Evolutionary conservation across 2,797 vertebrate species (phyloP).

Genomic region (Chloroceryle amazona): DNA sequence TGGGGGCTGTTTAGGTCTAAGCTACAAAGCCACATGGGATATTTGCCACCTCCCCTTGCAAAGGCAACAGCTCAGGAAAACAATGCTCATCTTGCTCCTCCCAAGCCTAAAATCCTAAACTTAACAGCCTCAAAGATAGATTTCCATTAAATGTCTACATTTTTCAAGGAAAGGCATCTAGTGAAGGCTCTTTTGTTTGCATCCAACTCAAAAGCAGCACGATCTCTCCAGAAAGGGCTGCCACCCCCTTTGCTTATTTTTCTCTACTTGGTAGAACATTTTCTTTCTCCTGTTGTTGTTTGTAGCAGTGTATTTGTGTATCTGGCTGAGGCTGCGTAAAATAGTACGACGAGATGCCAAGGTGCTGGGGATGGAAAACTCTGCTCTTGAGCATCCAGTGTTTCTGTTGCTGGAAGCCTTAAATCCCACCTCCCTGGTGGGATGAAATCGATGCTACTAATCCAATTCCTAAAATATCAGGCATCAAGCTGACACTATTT

Average conservation of each 20-base stretch:
- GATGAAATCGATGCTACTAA: background rate
- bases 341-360: background rate
- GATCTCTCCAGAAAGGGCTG: background rate
- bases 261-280: background rate
- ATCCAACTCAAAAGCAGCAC: background rate
- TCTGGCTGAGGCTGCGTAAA: background rate
- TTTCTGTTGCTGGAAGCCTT: background rate
- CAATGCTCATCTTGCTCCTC: background rate
- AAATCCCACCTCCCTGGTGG: background rate
- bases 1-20: background rate
- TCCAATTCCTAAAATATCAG: background rate
- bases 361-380: background rate
- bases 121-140: background rate
- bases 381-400: background rate
- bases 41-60: background rate
- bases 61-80: background rate
- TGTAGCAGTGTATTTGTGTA: background rate
- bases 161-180: background rate
- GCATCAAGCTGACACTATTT: background rate
- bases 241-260: background rate
- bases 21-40: rapidly evolving
- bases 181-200: background rate
- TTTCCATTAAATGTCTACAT: background rate
- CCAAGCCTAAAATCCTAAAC: background rate
- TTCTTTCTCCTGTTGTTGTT: constrained; percentile 1